Percentiles rank a stretch among this genome's conserved stretches.
These are phyloP conservation scores for Strix aluco DNA, from an alignment of 2,113 vertebrate genomes.

Conservation along the genomic window DNA sequence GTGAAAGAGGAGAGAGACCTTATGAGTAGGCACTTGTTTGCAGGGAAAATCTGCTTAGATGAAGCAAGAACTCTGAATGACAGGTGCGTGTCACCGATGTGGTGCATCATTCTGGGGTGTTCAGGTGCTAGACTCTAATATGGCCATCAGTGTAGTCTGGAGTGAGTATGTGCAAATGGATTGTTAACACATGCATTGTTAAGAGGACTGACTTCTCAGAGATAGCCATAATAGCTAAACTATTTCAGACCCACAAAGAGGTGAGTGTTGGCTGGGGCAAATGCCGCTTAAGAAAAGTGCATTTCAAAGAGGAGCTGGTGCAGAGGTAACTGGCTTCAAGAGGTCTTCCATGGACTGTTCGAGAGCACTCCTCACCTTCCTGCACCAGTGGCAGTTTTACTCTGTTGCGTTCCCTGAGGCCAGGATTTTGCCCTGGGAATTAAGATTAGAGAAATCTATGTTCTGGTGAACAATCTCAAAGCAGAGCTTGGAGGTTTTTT, in stretches of 20 bases:
- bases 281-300: background rate
- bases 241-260: background rate
- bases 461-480: background rate
- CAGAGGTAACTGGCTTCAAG: background rate
- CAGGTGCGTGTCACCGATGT: background rate
- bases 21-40: background rate
- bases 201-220: background rate
- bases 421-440: background rate
- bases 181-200: background rate
- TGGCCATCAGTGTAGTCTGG: background rate
- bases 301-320: background rate
- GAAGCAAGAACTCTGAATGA: background rate
- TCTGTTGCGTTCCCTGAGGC: background rate
- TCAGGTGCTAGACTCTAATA: background rate
- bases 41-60: background rate
- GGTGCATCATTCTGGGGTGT: background rate
- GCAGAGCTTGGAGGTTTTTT: background rate
- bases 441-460: background rate
- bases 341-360: background rate
- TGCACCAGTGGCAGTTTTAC: background rate
- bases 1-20: background rate
- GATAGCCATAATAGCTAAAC: background rate
- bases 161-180: background rate
- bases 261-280: background rate
- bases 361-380: background rate